Percentiles rank a stretch among this genome's conserved stretches.
Evolutionary conservation across 2,888 invertebrate genomes (phyloP).

Genomic region (Drosophila sordidula): DNA sequence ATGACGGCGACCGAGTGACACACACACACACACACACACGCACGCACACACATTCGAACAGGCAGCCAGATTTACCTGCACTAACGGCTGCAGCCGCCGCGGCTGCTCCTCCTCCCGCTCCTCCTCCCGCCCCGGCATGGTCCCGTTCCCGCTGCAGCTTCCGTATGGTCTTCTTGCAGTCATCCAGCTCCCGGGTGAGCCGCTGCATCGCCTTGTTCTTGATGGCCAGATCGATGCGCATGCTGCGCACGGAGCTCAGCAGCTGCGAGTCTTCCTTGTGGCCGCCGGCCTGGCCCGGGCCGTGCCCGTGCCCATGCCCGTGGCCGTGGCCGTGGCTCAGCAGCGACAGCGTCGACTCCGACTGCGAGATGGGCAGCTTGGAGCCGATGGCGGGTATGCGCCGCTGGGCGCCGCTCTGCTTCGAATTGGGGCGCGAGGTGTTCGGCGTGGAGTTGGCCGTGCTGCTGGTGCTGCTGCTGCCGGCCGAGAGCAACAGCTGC

Average conservation of each 20-base stretch:
- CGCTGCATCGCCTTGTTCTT: constrained; percentile 91
- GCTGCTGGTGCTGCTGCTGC: constrained; percentile 84
- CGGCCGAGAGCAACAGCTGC: constrained; percentile 72
- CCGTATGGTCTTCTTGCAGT: constrained; percentile 90
- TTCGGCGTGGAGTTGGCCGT: constrained; percentile 84
- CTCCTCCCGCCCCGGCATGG: constrained; percentile 87
- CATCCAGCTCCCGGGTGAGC: constrained; percentile 91
- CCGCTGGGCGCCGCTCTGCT: constrained; percentile 86
- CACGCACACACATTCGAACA: constrained; percentile 4
- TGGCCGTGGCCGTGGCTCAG: constrained; percentile 83
- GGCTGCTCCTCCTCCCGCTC: constrained; percentile 83
- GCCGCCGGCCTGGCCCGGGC: constrained; percentile 64
- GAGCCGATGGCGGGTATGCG: constrained; percentile 61
- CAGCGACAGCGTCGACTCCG: constrained; percentile 85
- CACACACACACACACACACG: constrained; percentile 44
- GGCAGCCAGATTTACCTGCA: constrained; percentile 43
- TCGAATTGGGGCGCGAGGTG: constrained; percentile 84
- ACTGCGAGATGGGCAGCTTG: constrained; percentile 87
- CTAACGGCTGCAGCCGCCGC: background rate
- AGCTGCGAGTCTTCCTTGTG: constrained; percentile 91
- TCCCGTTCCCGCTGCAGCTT: constrained; percentile 92
- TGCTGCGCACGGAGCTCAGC: constrained; percentile 91
- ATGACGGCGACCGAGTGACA: constrained; percentile 71
- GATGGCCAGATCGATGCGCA: constrained; percentile 90
- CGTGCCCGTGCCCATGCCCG: constrained; percentile 2